Evolutionary conservation across 2,113 vertebrate genomes (phyloP).

Genomic region (Erinaceus europaeus): DNA sequence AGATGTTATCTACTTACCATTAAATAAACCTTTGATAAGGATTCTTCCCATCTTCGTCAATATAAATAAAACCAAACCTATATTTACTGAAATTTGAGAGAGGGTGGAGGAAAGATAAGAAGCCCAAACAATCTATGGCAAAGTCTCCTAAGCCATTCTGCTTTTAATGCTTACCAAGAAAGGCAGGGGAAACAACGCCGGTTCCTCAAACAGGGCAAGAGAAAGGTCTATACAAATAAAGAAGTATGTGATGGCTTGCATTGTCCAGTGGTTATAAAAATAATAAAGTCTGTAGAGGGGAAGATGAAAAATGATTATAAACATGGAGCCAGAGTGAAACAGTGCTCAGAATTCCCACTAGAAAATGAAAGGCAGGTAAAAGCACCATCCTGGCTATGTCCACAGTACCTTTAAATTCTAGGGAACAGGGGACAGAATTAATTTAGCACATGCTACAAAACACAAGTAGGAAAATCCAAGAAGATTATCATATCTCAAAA

Average conservation of each 20-base stretch:
- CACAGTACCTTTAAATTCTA: background rate
- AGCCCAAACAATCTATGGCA: background rate
- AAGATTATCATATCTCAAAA: background rate
- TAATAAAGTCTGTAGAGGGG: conserved; percentile 85
- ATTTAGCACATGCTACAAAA: background rate
- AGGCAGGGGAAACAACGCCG: conserved; percentile 86
- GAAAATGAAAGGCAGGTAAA: background rate
- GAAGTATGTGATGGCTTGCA: conserved; percentile 84
- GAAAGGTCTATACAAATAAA: conserved; percentile 90
- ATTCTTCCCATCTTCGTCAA: background rate
- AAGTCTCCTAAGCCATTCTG: background rate
- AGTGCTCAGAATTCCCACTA: background rate
- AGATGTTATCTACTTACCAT: background rate
- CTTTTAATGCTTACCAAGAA: conserved; percentile 85
- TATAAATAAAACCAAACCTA: conserved; percentile 19
- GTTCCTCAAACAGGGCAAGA: conserved; percentile 92
- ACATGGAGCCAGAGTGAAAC: background rate
- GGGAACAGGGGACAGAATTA: background rate
- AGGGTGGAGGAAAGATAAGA: background rate
- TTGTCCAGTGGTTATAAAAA: conserved; percentile 91
- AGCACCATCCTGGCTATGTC: background rate
- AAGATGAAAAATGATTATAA: conserved; percentile 11
- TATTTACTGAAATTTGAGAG: background rate
- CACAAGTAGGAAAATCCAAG: background rate
- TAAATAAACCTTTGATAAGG: background rate